Base-by-base conservation (phyloP, 1,140 invertebrate genomes). In the Heliconius nattereri region DNA sequence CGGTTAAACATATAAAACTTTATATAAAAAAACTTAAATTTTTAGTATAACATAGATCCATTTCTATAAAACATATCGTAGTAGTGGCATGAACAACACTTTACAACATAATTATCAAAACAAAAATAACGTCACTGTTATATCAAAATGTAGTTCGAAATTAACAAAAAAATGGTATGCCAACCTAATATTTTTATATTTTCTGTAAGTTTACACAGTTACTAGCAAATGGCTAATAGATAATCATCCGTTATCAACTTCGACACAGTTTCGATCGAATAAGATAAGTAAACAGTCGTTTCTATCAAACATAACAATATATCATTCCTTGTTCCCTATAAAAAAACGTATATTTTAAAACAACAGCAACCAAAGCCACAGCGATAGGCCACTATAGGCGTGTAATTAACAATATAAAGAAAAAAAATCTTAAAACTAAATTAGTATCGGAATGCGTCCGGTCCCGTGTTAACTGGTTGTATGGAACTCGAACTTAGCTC, bases 401-500 rank as follows among this genome's bases (percentile, higher is more conserved):
- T 66, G 60, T 66, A 66, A 29, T 66, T 11, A 66, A 66, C 20
- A 66, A 66, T 26, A 2, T 29, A 66, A 66, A 13, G 26, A 7
- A 66, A 66, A 16, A 57, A 60, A n/a, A 66, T 5, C 60, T 92
- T 92, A 92, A 88, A 78, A 57, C 86, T 91, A 91, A 86, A 91
- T 89, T 86, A 93, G 85, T 89, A 86, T 90, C 91, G 91, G 91
- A 93, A 91, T 93, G 90, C 89, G 90, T 52, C 77, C 78, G 66
- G 86, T 85, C 83, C 86, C 89, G 87, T 92, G 88, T 90, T 88
- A 86, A 81, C 82, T 80, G 78, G 83, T 86, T 86, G 78, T 85
- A 57, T 84, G 83, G 76, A 49, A 77, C 76, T 54, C 81, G 79
- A 60, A 80, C 79, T 52, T 52, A 72, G 54, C 78, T 80, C 73